Percentiles rank a stretch among this genome's conserved stretches.
Evolutionary conservation across 2,797 vertebrate species (phyloP).

Genomic region (Sparus aurata): DNA sequence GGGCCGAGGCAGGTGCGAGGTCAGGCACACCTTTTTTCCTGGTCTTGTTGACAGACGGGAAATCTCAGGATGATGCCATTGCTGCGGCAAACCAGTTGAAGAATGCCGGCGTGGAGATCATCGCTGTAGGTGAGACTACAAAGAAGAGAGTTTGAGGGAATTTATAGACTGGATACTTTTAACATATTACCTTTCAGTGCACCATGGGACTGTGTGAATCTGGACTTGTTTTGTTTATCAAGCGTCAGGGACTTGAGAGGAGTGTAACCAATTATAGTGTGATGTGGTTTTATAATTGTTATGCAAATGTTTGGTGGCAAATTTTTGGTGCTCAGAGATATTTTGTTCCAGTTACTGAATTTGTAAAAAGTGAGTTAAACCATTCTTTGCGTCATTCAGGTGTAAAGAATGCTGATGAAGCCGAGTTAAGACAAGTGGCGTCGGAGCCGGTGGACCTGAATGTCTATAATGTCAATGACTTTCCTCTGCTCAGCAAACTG

Average conservation of each 20-base stretch:
- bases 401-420: constrained; percentile 95
- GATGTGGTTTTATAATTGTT: not conserved
- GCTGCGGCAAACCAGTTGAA: constrained; percentile 88
- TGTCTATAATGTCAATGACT: constrained; percentile 93
- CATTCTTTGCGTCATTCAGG: constrained; percentile 78
- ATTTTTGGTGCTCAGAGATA: not conserved
- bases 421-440: constrained; percentile 91
- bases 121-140: constrained; percentile 91
- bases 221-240: not conserved
- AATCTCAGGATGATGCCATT: constrained; percentile 94
- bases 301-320: not conserved
- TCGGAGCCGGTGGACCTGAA: constrained; percentile 92
- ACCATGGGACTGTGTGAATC: too few relatives aligned
- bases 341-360: not conserved
- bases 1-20: constrained; percentile 85
- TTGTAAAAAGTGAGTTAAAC: not conserved
- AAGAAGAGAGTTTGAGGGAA: not conserved
- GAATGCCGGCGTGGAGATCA: constrained; percentile 90
- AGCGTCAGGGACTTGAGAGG: not conserved
- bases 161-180: not conserved
- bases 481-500: constrained; percentile 91
- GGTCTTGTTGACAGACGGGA: constrained; percentile 94
- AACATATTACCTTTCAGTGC: not conserved
- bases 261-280: not conserved
- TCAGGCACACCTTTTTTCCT: constrained; percentile 84